Percentiles rank a stretch among this genome's conserved stretches.
These are phyloP conservation scores for Tokudaia muenninki DNA, from an alignment of 2,797 vertebrate species.

Conservation along the genomic window DNA sequence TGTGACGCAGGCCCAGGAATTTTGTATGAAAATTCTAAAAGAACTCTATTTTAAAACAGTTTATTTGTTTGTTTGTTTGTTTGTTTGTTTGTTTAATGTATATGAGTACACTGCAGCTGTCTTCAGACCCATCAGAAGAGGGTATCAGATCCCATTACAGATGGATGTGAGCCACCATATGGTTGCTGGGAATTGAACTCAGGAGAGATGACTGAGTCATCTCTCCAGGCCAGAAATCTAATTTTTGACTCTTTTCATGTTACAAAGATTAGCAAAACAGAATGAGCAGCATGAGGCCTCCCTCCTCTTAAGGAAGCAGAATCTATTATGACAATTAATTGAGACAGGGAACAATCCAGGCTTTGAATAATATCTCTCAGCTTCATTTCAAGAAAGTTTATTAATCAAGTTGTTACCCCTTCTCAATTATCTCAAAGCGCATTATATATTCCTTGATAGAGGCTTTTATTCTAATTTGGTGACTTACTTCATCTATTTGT, in stretches of 20 bases:
- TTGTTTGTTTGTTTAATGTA: neutral
- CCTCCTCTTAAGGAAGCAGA: neutral
- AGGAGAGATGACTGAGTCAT: neutral
- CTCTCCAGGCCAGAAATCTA: neutral
- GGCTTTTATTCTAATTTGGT: neutral
- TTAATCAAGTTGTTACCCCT: neutral
- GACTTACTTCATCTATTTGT: neutral
- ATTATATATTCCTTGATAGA: neutral
- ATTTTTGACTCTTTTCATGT: conserved; percentile 17
- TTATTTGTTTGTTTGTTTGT: neutral
- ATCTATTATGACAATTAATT: neutral
- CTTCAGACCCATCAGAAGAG: neutral
- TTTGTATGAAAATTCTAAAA: conserved; percentile 11
- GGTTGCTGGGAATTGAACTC: neutral
- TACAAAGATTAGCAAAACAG: neutral
- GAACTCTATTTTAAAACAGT: neutral
- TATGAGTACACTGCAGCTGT: neutral
- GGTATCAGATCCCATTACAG: neutral
- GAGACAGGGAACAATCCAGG: neutral
- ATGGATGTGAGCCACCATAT: neutral
- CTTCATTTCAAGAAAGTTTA: conserved; percentile 13
- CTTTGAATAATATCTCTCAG: neutral
- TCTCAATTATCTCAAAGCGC: neutral
- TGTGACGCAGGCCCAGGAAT: neutral
- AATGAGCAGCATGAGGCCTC: neutral